Conservation (phyloP, 2,797 vertebrate species). For the Myripristis murdjan region DNA sequence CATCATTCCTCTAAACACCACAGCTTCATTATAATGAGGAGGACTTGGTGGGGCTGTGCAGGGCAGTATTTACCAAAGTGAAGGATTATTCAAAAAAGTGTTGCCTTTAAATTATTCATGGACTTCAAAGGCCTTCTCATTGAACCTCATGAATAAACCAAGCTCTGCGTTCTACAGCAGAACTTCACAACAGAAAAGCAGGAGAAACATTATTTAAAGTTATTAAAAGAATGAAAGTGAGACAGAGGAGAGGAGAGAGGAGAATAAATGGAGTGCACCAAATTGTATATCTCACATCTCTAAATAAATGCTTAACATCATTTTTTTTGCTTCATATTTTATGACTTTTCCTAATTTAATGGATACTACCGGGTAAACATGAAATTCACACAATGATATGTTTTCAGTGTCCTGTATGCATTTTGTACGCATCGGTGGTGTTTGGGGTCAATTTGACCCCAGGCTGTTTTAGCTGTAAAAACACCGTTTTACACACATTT, state of each 20-base stretch:
- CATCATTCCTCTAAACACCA: constrained; percentile 10
- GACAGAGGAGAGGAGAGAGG: constrained; percentile 17
- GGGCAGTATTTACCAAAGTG: constrained; percentile 67
- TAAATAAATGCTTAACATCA: too few relatives aligned
- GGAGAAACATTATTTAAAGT: constrained; percentile 56
- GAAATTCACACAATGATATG: too few relatives aligned
- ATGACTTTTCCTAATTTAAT: too few relatives aligned
- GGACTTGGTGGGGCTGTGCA: constrained; percentile 3
- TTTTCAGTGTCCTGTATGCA: too few relatives aligned
- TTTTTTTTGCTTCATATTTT: too few relatives aligned
- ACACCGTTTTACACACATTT: too few relatives aligned
- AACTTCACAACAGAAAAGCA: constrained; percentile 58
- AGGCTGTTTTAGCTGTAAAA: too few relatives aligned
- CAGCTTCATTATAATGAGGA: constrained; percentile 6
- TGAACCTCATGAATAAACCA: constrained; percentile 84
- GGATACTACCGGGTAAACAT: too few relatives aligned
- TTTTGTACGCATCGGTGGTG: too few relatives aligned
- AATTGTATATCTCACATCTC: constrained; percentile 49
- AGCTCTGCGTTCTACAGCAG: constrained; percentile 61
- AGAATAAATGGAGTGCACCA: constrained; percentile 18
- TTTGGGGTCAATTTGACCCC: too few relatives aligned
- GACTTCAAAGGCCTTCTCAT: constrained; percentile 79
- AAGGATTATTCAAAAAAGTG: constrained; percentile 66
- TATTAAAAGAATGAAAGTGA: constrained; percentile 51
- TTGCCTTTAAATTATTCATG: constrained; percentile 80